These are phyloP conservation scores for Diglossa cyanea DNA, from an alignment of 2,797 vertebrate genomes.

Conservation along the genomic window DNA sequence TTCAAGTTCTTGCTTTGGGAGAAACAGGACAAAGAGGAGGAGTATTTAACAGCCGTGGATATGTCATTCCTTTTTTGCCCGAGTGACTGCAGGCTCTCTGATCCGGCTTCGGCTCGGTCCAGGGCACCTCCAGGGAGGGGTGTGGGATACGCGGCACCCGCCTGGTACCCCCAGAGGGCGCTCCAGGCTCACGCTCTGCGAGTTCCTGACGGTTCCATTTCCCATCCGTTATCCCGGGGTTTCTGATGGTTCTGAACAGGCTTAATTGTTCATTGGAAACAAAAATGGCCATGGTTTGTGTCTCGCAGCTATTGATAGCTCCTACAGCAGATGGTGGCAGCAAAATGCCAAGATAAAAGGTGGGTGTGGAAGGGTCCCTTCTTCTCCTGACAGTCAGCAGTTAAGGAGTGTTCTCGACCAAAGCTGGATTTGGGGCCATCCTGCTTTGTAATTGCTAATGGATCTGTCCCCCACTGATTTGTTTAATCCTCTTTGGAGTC, in stretches of 20 bases:
- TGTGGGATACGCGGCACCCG: not conserved
- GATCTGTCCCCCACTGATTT: not conserved
- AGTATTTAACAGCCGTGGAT: not conserved
- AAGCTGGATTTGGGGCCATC: slow-evolving; percentile 21
- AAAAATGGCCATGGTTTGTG: not conserved
- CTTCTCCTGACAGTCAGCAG: not conserved
- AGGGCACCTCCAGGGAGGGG: rapidly evolving
- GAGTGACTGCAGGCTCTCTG: not conserved
- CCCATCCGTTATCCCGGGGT: rapidly evolving
- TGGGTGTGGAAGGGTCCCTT: not conserved
- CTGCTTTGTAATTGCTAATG: not conserved
- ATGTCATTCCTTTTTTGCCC: not conserved
- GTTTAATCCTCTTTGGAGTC: slow-evolving; percentile 33
- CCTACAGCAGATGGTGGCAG: not conserved
- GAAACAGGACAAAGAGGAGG: not conserved
- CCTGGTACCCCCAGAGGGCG: slow-evolving; percentile 32
- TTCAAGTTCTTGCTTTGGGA: not conserved
- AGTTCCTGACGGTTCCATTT: rapidly evolving
- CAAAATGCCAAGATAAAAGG: not conserved
- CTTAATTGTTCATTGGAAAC: not conserved
- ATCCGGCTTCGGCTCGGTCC: not conserved
- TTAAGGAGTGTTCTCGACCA: not conserved
- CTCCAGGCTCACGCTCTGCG: not conserved
- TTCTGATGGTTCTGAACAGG: not conserved
- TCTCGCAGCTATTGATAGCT: not conserved